A percentile compares a stretch with the other conserved stretches of the same genome.
These are phyloP conservation scores for Notocelia uddmanniana DNA, from an alignment of 2,888 invertebrate species.

Conservation along the genomic window DNA sequence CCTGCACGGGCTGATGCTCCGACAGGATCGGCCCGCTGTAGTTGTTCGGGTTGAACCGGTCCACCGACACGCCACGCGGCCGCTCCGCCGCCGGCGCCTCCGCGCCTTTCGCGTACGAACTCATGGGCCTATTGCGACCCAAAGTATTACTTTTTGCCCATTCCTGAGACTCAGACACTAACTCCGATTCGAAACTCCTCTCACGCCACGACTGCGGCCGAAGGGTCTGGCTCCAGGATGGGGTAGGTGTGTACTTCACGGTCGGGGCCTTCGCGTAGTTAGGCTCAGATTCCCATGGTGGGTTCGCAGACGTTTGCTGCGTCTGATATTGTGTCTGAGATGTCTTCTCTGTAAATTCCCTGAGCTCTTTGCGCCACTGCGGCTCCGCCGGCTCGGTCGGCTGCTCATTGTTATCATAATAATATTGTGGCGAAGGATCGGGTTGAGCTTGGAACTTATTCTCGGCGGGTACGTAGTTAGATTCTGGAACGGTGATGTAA, in stretches of 20 bases:
- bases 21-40: conserved; percentile 74
- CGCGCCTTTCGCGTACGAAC: conserved; percentile 65
- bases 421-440: conserved; percentile 78
- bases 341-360: conserved; percentile 80
- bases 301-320: conserved; percentile 67
- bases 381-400: conserved; percentile 73
- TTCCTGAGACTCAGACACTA: conserved; percentile 70
- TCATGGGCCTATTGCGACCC: conserved; percentile 76
- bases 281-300: conserved; percentile 77
- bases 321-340: conserved; percentile 66
- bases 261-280: conserved; percentile 66
- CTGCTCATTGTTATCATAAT: conserved; percentile 76
- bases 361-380: conserved; percentile 80
- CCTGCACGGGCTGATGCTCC: conserved; percentile 78
- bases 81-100: conserved; percentile 68
- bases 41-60: conserved; percentile 77
- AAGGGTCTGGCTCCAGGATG: conserved; percentile 81
- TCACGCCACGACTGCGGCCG: conserved; percentile 79
- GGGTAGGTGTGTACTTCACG: conserved; percentile 68
- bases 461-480: conserved; percentile 77
- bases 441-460: conserved; percentile 77
- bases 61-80: conserved; percentile 78
- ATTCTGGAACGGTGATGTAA: conserved; percentile 80
- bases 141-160: conserved; percentile 77
- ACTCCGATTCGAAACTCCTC: conserved; percentile 79